Evolutionary conservation across 2,113 vertebrate genomes (phyloP).

Genomic region (Marcusenius ussheri): DNA sequence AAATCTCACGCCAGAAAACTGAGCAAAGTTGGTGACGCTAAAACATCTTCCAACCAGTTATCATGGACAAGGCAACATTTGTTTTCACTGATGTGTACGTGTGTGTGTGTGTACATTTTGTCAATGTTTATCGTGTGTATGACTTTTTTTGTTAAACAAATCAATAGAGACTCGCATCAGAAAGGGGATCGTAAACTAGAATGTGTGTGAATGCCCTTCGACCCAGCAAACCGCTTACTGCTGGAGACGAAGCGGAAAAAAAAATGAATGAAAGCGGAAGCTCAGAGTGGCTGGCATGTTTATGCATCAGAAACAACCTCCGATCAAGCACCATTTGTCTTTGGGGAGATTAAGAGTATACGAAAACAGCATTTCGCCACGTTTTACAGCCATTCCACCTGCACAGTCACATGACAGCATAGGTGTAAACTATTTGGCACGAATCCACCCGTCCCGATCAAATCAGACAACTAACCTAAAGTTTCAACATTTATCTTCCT

Average conservation of each 20-base stretch:
- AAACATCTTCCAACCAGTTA: neutral
- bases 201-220: neutral
- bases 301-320: neutral
- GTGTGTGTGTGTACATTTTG: neutral
- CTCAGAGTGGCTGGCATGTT: neutral
- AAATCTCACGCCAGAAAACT: no score
- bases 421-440: neutral
- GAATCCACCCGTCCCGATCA: neutral
- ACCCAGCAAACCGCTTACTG: neutral
- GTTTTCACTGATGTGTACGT: neutral
- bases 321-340: neutral
- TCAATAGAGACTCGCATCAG: neutral
- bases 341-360: neutral
- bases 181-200: neutral
- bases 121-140: neutral
- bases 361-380: neutral
- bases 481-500: neutral
- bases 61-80: neutral
- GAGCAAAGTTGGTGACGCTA: no score
- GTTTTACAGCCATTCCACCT: neutral
- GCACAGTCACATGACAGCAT: neutral
- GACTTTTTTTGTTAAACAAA: neutral
- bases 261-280: neutral
- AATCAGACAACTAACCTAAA: neutral
- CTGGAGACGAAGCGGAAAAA: neutral